Evolutionary conservation across 2,888 invertebrate species (phyloP), one percentile per base, ranked within the genome.

Genomic region (Catocala fraxini): DNA sequence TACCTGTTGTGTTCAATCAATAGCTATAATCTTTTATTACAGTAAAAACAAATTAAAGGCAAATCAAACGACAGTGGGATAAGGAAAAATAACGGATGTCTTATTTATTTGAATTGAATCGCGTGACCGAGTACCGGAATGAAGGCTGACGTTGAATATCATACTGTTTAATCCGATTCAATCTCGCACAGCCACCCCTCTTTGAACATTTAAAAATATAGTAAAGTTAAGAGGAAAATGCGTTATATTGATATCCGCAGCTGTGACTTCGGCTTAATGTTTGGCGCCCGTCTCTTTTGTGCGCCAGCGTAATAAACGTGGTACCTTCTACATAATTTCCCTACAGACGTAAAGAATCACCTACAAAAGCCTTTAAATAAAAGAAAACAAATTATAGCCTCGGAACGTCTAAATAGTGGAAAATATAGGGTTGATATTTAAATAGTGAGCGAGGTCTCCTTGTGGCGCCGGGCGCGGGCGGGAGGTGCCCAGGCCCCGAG

Each of bases 351-450:
- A 46, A 25, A 60, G 7, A 45, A 51, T 41, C 11, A 39, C 56
- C 49, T 49, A 54, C 49, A 60, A 60, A 55, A 33, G 39, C 25
- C 34, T 13, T 53, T 39, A 42, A 66, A 73, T 65, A 64, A 73
- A 77, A 68, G 57, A 67, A 71, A 71, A 66, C 52, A 73, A 75
- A 77, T 75, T 71, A 77, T 65, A 73, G 62, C 65, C 65, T 65
- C 63, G 58, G 49, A 59, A 66, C 55, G 74, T 74, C 71, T 71
- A 75, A 77, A 75, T 75, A 67, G 71, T 74, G 56, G 67, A 77
- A 82, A 77, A 75, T 81, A 81, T 72, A 72, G 69, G 69, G 74
- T 75, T 73, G 68, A 65, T 77, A 75, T 77, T 80, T 72, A 77
- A 78, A 80, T 63, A 73, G 67, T 63, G 33, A 41, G 72, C 75